Base-by-base conservation (phyloP, 2,888 invertebrate genomes). In the Ectemnius continuus region DNA sequence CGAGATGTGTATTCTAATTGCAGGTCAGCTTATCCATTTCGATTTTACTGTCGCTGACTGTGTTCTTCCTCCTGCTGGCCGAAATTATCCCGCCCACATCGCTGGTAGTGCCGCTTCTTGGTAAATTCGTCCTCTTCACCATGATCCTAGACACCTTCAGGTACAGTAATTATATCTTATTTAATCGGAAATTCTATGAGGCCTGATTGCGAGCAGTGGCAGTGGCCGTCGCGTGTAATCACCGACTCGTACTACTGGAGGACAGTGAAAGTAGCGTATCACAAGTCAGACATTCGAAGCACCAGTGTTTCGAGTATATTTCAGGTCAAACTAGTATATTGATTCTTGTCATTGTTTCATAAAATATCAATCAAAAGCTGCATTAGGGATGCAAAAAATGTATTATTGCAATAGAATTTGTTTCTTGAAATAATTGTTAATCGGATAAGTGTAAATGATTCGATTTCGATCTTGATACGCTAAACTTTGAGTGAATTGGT, bases 141-240 rank as follows among this genome's bases (percentile, higher is more conserved):
- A 97, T 98, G 97, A 97, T 97, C 91, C 94, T 98, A 88, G 97
- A 97, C 92, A 97, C 97, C 75, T 96, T 97, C 93, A 97, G 97
- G 97, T 97, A 91, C 11, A 18, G 20, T 62, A 28, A 45, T 16
- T 14, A 28, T 47, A 23, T 23, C 48, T 8, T 26, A 48, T 23
- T 13, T 47, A 2, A n/a, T 26, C 14, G 18, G 20, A 23, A 23
- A 23, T 52, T 52, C 16, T 6, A 36, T 36, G 52, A 16, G 14
- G n/a, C 52, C 52, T 52, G 16, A 52, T 16, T 52, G 14, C 52
- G 16, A 16, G 16, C 52, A 14, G 8, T 14, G 52, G 16, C 52
- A 14, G 52, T 52, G 14, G 52, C 4, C 36, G 36, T 36, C 36
- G 36, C 36, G 52, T 16, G 52, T 16, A 52, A 16, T 52, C n/a